Evolutionary conservation across 2,888 invertebrate genomes (phyloP), one percentile per base, ranked within the genome.

Genomic region (Argyresthia albistria): DNA sequence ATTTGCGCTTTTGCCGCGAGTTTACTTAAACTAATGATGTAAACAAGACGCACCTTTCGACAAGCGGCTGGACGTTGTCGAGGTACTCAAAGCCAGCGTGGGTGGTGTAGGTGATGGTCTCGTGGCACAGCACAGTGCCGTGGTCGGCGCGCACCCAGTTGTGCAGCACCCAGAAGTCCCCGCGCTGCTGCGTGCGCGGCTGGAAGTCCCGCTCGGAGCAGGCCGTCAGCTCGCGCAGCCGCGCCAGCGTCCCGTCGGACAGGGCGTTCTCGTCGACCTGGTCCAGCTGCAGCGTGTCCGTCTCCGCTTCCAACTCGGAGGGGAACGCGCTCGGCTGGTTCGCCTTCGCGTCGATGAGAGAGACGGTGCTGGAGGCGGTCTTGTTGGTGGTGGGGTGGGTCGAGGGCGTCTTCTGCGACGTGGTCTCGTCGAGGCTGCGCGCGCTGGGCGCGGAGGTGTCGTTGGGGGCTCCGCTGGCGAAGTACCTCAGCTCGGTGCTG

Each of bases 51-150:
- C 60, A 90, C 82, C 93, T 90, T 72, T 95, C 93, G 70, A 96
- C 83, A 64, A 97, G 87, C 56, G 96, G 95, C 73, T 92, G 91
- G 64, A 97, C 89, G 80, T 97, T 97, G 79, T 97, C 95, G 69
- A 97, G 90, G 86, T 96, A 97, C 62, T 96, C 95, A 81, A 92
- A 95, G 67, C 97, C 97, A 4, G 95, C 96, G 76, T 97, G 97
- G 11, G 97, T 97, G 39, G 97, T 96, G 70, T 97, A 96, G 0
- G 97, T 97, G 59, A 97, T 90, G 60, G 92, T 92, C 78, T 96
- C 95, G 79, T 95, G 93, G 79, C 96, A 96, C 68, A 87, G 89
- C 50, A 93, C 73, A 46, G 83, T 75, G 14, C 91, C 91, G 65
- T 91, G 91, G 55, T 92, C 91, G 54, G 95, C 94, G 43, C 90